A percentile compares a stretch with the other conserved stretches of the same genome.
phyloP scores from a whole-genome alignment of 2,797 vertebrate species.

The Botia kubotai region DNA sequence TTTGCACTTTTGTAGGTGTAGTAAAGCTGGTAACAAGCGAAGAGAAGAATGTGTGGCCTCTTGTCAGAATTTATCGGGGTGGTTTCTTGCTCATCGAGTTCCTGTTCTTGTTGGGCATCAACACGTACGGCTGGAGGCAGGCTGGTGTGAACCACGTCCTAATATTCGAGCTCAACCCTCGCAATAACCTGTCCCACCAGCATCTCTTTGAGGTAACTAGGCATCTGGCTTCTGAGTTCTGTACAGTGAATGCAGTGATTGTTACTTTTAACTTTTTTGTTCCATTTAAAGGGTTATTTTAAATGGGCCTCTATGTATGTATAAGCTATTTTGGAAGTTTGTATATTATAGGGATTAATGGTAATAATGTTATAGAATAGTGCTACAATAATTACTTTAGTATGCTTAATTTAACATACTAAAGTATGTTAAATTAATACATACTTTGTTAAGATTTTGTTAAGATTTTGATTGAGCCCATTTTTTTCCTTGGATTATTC shows the following conservation, averaged over 20 bases:
- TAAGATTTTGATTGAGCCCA: no score
- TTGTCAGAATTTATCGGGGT: constrained; percentile 97
- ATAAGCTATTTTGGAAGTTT: background rate
- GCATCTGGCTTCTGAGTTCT: background rate
- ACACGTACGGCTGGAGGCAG: constrained; percentile 98
- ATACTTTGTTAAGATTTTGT: no score
- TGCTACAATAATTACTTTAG: no score
- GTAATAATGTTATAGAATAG: background rate
- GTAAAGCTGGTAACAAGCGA: constrained; percentile 76
- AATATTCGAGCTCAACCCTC: constrained; percentile 98
- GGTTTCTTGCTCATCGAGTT: constrained; percentile 98
- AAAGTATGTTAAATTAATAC: no score
- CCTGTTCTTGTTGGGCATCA: constrained; percentile 98
- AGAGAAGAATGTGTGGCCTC: constrained; percentile 84
- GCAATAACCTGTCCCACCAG: constrained; percentile 98
- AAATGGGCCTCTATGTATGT: background rate
- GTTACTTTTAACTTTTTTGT: background rate
- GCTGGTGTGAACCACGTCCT: constrained; percentile 98
- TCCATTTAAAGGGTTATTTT: background rate
- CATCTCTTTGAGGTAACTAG: constrained; percentile 96
- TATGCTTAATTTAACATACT: no score
- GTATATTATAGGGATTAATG: background rate
- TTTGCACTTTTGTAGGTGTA: constrained; percentile 41
- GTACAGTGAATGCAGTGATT: background rate
- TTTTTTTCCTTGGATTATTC: no score